These are phyloP conservation scores for Otocyon megalotis DNA, from an alignment of 2,113 vertebrate species.

Conservation along the genomic window DNA sequence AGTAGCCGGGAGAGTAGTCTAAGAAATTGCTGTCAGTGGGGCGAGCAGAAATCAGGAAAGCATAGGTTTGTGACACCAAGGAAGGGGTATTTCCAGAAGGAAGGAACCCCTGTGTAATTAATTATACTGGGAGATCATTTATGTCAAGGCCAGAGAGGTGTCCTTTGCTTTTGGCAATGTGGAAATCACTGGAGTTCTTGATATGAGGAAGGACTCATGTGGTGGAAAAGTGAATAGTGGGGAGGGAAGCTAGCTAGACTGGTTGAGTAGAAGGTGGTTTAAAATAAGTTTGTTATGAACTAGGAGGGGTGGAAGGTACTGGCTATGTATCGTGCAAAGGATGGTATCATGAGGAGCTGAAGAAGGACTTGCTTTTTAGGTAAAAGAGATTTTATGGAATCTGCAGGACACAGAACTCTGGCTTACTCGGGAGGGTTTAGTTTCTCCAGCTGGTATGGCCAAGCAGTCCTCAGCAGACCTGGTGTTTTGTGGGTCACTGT, in stretches of 20 bases:
- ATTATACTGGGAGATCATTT: neutral
- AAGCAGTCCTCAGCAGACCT: neutral
- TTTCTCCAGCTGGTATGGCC: neutral
- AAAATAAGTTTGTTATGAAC: neutral
- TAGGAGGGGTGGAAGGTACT: accelerated
- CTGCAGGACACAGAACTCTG: neutral
- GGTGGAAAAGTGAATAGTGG: neutral
- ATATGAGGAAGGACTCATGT: neutral
- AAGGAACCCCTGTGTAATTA: neutral
- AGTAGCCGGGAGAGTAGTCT: neutral
- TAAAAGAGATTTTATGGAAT: neutral
- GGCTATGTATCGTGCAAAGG: neutral
- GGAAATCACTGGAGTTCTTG: neutral
- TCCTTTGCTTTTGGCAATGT: neutral
- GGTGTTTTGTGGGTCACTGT: neutral
- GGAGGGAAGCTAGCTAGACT: neutral
- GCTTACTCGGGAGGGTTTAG: neutral
- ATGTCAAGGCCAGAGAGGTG: neutral
- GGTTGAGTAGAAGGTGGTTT: neutral
- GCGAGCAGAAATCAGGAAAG: neutral
- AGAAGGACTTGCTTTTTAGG: neutral
- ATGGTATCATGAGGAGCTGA: neutral
- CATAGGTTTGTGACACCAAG: neutral
- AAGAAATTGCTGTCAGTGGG: too few relatives aligned
- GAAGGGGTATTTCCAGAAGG: neutral